A percentile compares a stretch with the other conserved stretches of the same genome.
Conservation (phyloP, 2,888 invertebrate genomes). For the Stomorhina lunata region DNA sequence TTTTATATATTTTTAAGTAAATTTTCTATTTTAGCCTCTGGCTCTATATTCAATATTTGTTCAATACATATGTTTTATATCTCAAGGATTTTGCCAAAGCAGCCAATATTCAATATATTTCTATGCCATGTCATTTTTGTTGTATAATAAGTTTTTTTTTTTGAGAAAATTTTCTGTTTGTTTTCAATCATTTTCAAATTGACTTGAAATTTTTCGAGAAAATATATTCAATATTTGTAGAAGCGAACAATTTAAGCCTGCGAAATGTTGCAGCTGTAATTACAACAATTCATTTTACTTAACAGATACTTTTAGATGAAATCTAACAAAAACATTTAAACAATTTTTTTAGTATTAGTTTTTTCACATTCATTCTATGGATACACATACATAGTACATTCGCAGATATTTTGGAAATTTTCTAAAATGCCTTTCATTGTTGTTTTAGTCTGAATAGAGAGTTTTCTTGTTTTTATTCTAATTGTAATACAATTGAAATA, state of each 20-base stretch:
- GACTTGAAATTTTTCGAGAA: not conserved
- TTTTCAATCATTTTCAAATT: constrained; percentile 13
- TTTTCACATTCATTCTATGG: too few relatives aligned
- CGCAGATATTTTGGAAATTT: constrained; percentile 11
- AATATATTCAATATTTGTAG: too few relatives aligned
- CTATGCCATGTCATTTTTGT: constrained; percentile 35
- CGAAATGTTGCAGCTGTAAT: constrained; percentile 63
- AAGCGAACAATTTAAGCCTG: constrained; percentile 19
- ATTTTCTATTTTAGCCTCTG: too few relatives aligned
- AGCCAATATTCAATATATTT: not conserved
- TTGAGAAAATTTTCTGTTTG: constrained; percentile 1
- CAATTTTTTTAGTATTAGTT: not conserved
- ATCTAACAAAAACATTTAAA: not conserved
- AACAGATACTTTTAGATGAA: not conserved
- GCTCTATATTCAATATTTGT: too few relatives aligned
- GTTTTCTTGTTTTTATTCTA: constrained; percentile 8
- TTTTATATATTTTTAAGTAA: too few relatives aligned
- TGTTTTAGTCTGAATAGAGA: not conserved
- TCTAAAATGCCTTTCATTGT: not conserved
- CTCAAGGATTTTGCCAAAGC: constrained; percentile 11
- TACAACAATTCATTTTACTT: not conserved
- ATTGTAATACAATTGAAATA: constrained; percentile 5
- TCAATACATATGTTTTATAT: constrained; percentile 24
- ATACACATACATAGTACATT: too few relatives aligned
- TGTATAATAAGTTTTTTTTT: constrained; percentile 4